phyloP scores from a whole-genome alignment of 2,888 invertebrate species.

The Syrphus vitripennis region DNA sequence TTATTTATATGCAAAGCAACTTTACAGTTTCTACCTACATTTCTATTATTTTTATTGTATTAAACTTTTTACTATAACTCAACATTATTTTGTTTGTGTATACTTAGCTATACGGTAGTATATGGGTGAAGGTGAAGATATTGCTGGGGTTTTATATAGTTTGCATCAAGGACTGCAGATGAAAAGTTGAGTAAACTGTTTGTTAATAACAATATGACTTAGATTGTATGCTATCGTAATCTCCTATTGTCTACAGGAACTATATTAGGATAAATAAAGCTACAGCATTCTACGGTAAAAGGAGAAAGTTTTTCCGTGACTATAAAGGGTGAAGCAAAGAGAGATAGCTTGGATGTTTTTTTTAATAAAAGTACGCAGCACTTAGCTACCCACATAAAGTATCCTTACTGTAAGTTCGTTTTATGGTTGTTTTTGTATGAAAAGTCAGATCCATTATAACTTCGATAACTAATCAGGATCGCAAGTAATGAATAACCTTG shows the following conservation, averaged over 20 bases:
- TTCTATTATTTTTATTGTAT: slow-evolving; percentile 1
- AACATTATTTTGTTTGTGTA: not conserved
- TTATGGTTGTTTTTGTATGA: no score
- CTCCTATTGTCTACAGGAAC: not conserved
- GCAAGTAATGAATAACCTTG: no score
- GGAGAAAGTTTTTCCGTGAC: not conserved
- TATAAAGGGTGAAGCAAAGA: not conserved
- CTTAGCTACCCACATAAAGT: no score
- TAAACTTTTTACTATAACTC: not conserved
- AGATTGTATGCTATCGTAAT: not conserved
- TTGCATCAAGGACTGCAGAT: slow-evolving; percentile 25
- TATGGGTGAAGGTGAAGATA: not conserved
- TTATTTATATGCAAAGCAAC: not conserved
- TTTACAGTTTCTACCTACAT: not conserved
- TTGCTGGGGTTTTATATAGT: not conserved
- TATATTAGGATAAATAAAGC: not conserved
- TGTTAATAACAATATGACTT: slow-evolving; percentile 54
- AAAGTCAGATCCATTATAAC: no score
- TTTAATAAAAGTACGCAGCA: slow-evolving; percentile 33
- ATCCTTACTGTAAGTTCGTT: not conserved
- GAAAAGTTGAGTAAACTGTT: slow-evolving; percentile 50
- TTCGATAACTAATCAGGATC: no score
- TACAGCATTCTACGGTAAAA: not conserved
- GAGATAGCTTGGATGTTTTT: slow-evolving; percentile 12
- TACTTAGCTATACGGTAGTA: not conserved